phyloP scores from a whole-genome alignment of 2,797 vertebrate species.

The Mormyrus hasselquistii region DNA sequence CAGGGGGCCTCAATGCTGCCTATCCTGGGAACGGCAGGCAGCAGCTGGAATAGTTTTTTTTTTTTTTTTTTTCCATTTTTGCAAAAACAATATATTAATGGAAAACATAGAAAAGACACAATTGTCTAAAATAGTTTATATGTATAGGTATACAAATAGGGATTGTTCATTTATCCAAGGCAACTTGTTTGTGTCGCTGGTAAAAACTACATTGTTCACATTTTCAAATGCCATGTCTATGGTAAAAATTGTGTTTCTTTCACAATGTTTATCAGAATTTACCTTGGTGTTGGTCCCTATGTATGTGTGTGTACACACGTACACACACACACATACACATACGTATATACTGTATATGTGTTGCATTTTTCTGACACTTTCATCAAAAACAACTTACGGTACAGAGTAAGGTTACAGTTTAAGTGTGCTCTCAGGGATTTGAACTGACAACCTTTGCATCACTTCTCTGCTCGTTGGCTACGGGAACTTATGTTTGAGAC shows the following conservation, averaged over 20 bases:
- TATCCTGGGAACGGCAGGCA: background rate
- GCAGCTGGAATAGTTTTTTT: no score
- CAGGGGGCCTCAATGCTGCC: background rate
- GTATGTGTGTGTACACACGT: background rate
- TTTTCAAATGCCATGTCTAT: background rate
- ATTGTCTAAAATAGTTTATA: background rate
- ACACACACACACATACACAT: no score
- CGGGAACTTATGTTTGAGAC: background rate
- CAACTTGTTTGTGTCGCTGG: background rate
- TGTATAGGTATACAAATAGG: background rate
- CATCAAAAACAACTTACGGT: background rate
- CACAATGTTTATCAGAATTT: background rate
- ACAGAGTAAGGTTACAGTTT: background rate
- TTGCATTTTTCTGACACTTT: background rate
- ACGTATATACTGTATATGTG: no score
- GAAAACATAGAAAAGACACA: background rate
- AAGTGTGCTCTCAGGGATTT: background rate
- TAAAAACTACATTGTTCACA: background rate
- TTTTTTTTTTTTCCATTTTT: background rate
- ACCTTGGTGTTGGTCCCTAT: background rate
- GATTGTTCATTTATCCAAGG: background rate
- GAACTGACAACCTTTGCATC: background rate
- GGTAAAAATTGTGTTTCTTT: background rate
- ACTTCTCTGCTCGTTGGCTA: background rate
- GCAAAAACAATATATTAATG: background rate